A percentile compares a stretch with the other conserved stretches of the same genome.
These are phyloP conservation scores for Gobius niger DNA, from an alignment of 2,113 vertebrate genomes.

Conservation along the genomic window DNA sequence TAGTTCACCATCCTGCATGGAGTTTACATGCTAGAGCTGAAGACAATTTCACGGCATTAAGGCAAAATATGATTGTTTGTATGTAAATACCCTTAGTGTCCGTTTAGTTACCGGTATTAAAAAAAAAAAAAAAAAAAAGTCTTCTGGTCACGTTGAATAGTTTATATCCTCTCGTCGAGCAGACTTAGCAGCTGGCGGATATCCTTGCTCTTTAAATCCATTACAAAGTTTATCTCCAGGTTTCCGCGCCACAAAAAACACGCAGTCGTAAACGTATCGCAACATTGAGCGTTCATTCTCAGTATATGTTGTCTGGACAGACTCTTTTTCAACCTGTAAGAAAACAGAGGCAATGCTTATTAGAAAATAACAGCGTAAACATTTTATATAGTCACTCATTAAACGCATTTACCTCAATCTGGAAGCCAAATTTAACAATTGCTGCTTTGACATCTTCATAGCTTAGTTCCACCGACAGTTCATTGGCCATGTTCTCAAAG, in stretches of 20 bases:
- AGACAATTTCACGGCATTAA: not conserved
- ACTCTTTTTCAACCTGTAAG: constrained; percentile 88
- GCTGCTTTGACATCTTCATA: constrained; percentile 93
- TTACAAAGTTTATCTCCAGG: constrained; percentile 71
- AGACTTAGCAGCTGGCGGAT: constrained; percentile 58
- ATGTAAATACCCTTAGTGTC: constrained; percentile 7
- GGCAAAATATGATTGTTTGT: not conserved
- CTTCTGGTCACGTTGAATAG: constrained; percentile 60
- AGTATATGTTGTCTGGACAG: constrained; percentile 92
- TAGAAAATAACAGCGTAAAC: not conserved
- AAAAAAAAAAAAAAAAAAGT: not conserved
- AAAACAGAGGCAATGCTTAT: constrained; percentile 2
- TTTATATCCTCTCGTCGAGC: constrained; percentile 38
- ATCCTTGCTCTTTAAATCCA: constrained; percentile 40
- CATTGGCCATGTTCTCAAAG: constrained; percentile 97
- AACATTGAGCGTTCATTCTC: constrained; percentile 97
- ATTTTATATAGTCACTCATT: not conserved
- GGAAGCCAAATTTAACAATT: constrained; percentile 90
- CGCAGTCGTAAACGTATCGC: constrained; percentile 94
- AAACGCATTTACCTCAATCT: constrained; percentile 84
- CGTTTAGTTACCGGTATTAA: not conserved
- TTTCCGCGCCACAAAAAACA: constrained; percentile 95
- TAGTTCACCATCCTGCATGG: not conserved
- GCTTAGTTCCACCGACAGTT: constrained; percentile 96
- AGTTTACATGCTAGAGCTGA: not conserved